phyloP scores from a whole-genome alignment of 2,888 invertebrate genomes.

The Liopterus haemorrhoidalis region DNA sequence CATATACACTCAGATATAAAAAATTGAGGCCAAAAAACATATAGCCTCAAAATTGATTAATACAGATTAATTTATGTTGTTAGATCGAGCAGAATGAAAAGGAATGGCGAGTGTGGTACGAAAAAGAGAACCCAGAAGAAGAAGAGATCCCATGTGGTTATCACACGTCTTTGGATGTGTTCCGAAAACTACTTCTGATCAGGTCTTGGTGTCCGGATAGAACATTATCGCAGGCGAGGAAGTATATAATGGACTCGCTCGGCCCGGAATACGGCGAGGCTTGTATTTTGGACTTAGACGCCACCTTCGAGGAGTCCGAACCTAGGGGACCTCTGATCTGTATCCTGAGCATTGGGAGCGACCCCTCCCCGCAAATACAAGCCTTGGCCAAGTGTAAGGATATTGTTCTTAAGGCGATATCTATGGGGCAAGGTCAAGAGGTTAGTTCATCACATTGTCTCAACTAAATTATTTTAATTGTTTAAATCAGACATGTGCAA shows the following conservation, averaged over 20 bases:
- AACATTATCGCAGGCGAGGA: constrained; percentile 86
- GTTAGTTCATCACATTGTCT: no score
- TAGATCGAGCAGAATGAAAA: constrained; percentile 78
- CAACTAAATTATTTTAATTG: constrained; percentile 74
- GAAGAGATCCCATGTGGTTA: constrained; percentile 88
- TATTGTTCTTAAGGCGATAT: constrained; percentile 76
- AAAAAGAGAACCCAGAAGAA: constrained; percentile 87
- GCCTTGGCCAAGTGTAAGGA: constrained; percentile 78
- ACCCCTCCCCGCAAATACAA: constrained; percentile 92
- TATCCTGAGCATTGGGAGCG: constrained; percentile 89
- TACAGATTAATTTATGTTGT: constrained; percentile 25
- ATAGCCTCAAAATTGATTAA: no score
- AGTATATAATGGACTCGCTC: constrained; percentile 82
- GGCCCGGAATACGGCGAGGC: constrained; percentile 87
- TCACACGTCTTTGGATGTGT: constrained; percentile 77
- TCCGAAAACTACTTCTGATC: constrained; percentile 77
- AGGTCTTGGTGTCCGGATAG: constrained; percentile 94
- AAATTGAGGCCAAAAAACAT: no score
- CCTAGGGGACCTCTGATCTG: constrained; percentile 84
- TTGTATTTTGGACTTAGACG: constrained; percentile 84
- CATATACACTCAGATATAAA: no score
- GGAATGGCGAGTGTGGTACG: constrained; percentile 87
- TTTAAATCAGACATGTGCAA: no score
- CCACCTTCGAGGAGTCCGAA: constrained; percentile 85
- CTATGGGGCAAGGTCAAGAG: constrained; percentile 98